These are phyloP conservation scores for Phyllotis vaccarum DNA, from an alignment of 2,797 vertebrate genomes.

Conservation along the genomic window DNA sequence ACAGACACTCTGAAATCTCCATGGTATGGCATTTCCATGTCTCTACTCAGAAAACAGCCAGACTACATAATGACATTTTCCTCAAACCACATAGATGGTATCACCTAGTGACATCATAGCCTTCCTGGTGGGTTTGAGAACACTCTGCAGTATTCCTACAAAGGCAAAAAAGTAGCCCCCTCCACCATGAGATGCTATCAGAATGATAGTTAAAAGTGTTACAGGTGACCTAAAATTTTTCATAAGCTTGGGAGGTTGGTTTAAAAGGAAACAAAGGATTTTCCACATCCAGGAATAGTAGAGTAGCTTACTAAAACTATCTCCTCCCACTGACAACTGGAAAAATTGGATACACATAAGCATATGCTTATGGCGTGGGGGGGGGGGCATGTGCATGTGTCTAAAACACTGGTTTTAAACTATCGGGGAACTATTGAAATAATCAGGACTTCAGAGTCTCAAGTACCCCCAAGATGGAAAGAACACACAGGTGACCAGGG, in stretches of 20 bases:
- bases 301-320: background rate
- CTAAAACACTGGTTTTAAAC: background rate
- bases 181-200: background rate
- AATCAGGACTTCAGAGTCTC: background rate
- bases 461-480: background rate
- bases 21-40: background rate
- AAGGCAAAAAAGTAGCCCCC: background rate
- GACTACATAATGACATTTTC: too few species aligned
- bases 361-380: too few species aligned
- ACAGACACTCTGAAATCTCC: background rate
- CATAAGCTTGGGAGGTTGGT: background rate
- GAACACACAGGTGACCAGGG: background rate
- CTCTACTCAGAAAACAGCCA: background rate
- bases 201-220: background rate
- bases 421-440: background rate
- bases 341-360: background rate
- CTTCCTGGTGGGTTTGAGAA: background rate
- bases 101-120: background rate
- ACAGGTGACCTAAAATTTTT: background rate
- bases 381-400: too few species aligned
- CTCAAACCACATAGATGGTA: background rate
- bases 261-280: slow-evolving; percentile 12
- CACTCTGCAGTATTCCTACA: background rate
- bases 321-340: background rate
- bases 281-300: background rate